These are phyloP conservation scores for Pseudopipra pipra DNA, from an alignment of 2,113 vertebrate species.

Conservation along the genomic window DNA sequence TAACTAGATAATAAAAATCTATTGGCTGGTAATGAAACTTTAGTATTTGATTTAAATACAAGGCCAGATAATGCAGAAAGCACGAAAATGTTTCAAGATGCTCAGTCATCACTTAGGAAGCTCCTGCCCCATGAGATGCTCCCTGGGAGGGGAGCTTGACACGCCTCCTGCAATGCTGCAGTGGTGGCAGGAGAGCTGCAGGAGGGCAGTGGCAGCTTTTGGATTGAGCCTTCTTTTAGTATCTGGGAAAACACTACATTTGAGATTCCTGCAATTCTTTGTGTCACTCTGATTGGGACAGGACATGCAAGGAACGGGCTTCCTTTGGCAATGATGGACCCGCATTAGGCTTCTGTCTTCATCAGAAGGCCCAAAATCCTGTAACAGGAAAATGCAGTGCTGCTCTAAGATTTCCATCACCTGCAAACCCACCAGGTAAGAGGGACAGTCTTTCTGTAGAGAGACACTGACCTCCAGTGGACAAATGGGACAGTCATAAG, in stretches of 20 bases:
- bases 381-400: background rate
- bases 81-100: background rate
- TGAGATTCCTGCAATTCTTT: background rate
- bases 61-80: background rate
- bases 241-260: background rate
- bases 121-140: background rate
- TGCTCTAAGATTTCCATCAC: background rate
- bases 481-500: background rate
- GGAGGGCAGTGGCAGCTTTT: background rate
- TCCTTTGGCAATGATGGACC: background rate
- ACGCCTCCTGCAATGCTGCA: fast-evolving
- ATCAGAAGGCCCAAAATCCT: background rate
- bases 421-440: background rate
- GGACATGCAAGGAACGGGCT: fast-evolving
- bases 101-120: background rate
- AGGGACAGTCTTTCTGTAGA: background rate
- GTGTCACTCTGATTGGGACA: background rate
- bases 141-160: fast-evolving
- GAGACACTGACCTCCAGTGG: conserved; percentile 62
- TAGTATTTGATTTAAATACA: background rate
- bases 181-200: background rate
- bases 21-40: background rate
- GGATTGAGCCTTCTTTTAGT: fast-evolving
- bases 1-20: background rate
- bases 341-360: background rate